Base-by-base conservation (phyloP, 2,113 vertebrate species). In the Mixornis gularis region DNA sequence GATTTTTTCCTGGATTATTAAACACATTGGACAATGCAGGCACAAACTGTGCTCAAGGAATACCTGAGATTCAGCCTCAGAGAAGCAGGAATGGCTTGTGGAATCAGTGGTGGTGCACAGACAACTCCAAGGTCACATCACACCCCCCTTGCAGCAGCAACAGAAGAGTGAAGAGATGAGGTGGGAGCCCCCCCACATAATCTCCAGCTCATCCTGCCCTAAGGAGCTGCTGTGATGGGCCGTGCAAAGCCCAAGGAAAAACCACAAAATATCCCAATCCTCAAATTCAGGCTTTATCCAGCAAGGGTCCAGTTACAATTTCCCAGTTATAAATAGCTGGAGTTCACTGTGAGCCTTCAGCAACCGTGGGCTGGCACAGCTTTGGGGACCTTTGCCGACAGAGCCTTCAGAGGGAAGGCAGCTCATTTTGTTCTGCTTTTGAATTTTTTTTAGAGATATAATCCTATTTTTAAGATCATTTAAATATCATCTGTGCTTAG, bases 391-490 rank as follows among this genome's bases (percentile, higher is more conserved):
- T 70, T 16, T 10, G 15, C 59, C 0, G 13, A 27, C 53, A 74
- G 78, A 80, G 40, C 22, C 41, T 82, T 79, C 55, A 66, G 64
- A 81, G 44, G 22, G 5, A 84, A 90, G 40, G 41, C 49, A 51
- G 60, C 27, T 90, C 77, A 27, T 41, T 74, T 55, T 60, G 48
- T 79, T 36, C 40, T 34, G 21, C n/a, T 34, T 72, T 87, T 86
- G 29, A 55, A 44, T 15, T 82, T 62, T 79, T 86, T 70, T 56
- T 15, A 60, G 77, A 68, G 12, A 85, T 90, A 77, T 41, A 80
- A 92, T 55, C 52, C 64, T 80, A 66, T 86, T 90, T 93, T 93
- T 59, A 87, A 87, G 44, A 91, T 80, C 26, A 79, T 79, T 85
- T 92, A 64, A 62, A 60, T 60, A 88, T 65, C 21, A 71, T n/a